Evolutionary conservation across 2,113 vertebrate species (phyloP).

Genomic region (Lanius ludovicianus): DNA sequence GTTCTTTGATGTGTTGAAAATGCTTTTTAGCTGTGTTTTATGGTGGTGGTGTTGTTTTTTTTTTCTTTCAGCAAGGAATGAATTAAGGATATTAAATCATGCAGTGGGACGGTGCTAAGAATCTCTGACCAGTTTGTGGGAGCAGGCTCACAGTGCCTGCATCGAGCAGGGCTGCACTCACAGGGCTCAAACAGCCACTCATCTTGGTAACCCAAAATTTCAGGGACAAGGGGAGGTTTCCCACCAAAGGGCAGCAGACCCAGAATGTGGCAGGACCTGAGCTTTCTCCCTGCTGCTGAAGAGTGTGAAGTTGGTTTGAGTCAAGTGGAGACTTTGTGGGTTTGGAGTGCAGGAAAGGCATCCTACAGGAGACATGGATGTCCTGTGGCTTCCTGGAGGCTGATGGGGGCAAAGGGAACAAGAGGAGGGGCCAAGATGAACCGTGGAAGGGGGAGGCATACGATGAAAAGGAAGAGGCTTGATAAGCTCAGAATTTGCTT

Average conservation of each 20-base stretch:
- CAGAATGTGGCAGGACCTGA: neutral
- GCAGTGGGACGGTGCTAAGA: neutral
- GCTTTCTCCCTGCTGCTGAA: neutral
- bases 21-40: neutral
- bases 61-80: neutral
- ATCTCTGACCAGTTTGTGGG: neutral
- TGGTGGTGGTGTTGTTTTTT: neutral
- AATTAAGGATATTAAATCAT: neutral
- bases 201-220: neutral
- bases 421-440: neutral
- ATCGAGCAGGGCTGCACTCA: neutral
- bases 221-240: neutral
- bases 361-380: neutral
- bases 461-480: neutral
- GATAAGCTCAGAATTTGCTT: neutral
- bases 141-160: neutral
- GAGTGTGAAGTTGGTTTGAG: neutral
- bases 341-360: neutral
- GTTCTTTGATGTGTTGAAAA: neutral
- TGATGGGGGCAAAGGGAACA: neutral
- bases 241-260: neutral
- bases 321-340: neutral
- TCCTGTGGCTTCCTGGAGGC: neutral
- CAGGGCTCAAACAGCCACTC: neutral
- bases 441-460: neutral